Conservation (phyloP, 2,888 invertebrate species). For the Slavum lentiscoides region DNA sequence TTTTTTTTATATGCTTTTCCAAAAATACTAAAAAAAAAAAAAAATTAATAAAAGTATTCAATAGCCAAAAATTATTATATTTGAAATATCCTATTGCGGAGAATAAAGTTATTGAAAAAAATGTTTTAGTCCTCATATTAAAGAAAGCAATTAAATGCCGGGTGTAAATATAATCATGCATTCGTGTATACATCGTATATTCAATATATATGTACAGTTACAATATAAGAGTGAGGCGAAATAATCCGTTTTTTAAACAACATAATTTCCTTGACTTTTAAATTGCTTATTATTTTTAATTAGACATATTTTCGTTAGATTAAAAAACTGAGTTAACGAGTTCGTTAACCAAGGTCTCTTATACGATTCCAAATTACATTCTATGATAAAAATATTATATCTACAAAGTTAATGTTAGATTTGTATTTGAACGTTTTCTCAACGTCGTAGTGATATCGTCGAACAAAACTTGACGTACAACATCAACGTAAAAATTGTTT, state of each 20-base stretch:
- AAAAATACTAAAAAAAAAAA: too few relatives aligned
- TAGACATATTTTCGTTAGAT: slow-evolving; percentile 20
- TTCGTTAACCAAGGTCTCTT: slow-evolving; percentile 31
- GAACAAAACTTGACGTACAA: too few relatives aligned
- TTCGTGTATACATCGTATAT: not conserved
- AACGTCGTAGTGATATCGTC: not conserved
- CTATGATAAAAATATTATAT: slow-evolving; percentile 14
- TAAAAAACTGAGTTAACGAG: slow-evolving; percentile 23
- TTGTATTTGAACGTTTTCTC: slow-evolving; percentile 2
- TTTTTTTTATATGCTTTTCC: too few relatives aligned
- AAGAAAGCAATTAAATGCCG: not conserved
- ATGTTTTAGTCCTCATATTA: too few relatives aligned
- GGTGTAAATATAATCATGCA: not conserved
- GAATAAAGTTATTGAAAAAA: too few relatives aligned
- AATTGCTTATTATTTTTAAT: slow-evolving; percentile 14
- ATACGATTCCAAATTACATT: not conserved
- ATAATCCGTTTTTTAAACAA: not conserved
- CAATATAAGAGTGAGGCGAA: not conserved
- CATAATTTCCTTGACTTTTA: slow-evolving; percentile 4
- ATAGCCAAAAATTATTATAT: too few relatives aligned
- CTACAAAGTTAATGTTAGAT: slow-evolving; percentile 4
- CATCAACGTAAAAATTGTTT: not conserved
- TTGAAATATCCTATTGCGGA: too few relatives aligned
- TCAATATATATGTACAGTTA: not conserved
- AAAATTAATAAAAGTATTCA: too few relatives aligned